A percentile compares a stretch with the other conserved stretches of the same genome.
phyloP scores from a whole-genome alignment of 2,113 vertebrate genomes.

The Rhagologus leucostigma region DNA sequence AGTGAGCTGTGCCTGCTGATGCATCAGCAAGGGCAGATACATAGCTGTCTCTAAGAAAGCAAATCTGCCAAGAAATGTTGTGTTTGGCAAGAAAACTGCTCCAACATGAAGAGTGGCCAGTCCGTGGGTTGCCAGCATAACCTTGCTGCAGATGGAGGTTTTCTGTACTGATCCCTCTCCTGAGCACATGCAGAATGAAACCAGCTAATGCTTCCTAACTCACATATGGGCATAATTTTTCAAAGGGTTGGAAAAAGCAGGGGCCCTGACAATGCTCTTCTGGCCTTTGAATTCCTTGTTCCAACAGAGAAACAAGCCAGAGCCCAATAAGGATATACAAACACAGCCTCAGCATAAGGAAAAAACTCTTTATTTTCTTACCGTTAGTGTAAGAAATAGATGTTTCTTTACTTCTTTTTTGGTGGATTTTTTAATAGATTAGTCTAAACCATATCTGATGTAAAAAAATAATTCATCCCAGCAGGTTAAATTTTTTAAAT shows the following conservation, averaged over 20 bases:
- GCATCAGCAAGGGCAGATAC: neutral
- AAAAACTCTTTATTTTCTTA: neutral
- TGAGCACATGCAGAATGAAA: neutral
- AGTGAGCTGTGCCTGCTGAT: neutral
- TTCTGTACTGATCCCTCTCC: neutral
- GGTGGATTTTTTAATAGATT: neutral
- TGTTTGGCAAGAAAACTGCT: constrained; percentile 3
- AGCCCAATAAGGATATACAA: neutral
- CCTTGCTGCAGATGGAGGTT: constrained; percentile 2
- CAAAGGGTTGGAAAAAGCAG: neutral
- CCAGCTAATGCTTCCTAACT: neutral
- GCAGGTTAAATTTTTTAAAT: neutral
- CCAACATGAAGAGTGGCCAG: neutral
- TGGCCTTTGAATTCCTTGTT: neutral
- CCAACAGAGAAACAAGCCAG: neutral
- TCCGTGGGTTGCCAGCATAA: neutral
- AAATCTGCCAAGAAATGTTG: neutral
- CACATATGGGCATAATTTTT: neutral
- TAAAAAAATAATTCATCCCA: neutral
- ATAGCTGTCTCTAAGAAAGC: neutral
- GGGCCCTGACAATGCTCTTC: neutral
- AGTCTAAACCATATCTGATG: neutral
- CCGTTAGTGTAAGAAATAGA: neutral
- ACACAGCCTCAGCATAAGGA: neutral
- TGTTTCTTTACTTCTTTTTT: neutral